phyloP scores from a whole-genome alignment of 2,888 invertebrate genomes.

The Ametastegia equiseti region DNA sequence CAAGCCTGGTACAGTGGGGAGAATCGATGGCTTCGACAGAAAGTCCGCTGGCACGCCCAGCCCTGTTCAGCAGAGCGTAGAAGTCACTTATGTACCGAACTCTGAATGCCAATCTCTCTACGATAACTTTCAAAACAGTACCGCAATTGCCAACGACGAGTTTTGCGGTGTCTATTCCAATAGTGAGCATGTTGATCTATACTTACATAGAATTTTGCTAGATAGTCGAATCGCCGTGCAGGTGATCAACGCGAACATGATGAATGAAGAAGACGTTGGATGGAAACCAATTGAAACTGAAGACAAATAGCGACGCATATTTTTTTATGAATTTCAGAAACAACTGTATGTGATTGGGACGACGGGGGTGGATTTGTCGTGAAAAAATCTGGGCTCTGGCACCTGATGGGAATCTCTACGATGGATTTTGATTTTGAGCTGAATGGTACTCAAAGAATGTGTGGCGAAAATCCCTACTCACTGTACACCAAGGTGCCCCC shows the following conservation, averaged over 20 bases:
- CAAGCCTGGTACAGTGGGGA: neutral
- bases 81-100: neutral
- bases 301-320: too few relatives aligned
- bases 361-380: conserved; percentile 16
- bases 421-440: neutral
- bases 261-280: neutral
- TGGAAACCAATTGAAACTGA: too few relatives aligned
- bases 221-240: neutral
- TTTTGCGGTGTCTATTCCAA: conserved; percentile 74
- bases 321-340: conserved; percentile 1
- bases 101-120: conserved; percentile 61
- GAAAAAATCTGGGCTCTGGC: conserved; percentile 5
- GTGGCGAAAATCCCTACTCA: conserved; percentile 17
- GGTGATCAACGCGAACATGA: neutral
- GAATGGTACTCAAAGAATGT: neutral
- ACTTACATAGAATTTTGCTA: neutral
- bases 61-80: conserved; percentile 2
- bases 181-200: conserved; percentile 58
- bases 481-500: conserved; percentile 10
- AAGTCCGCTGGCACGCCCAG: neutral
- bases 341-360: conserved; percentile 22
- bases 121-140: neutral
- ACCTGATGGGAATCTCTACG: neutral
- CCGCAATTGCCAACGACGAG: conserved; percentile 67
- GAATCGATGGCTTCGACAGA: conserved; percentile 16